Percentiles rank a stretch among this genome's conserved stretches.
These are phyloP conservation scores for Muschampia plurimacula DNA, from an alignment of 2,888 invertebrate genomes.

Conservation along the genomic window DNA sequence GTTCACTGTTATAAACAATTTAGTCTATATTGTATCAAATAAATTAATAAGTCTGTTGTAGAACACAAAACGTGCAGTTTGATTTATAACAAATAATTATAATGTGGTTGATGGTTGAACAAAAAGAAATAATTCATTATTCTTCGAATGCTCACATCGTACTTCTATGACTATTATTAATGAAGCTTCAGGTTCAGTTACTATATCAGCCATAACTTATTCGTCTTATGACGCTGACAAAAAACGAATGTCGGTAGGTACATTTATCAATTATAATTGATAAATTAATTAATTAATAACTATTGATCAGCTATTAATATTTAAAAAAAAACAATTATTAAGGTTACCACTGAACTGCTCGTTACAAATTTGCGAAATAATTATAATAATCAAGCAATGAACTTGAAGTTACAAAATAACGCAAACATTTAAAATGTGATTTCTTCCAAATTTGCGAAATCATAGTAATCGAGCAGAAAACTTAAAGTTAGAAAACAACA, in stretches of 20 bases:
- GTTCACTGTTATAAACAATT: too few species aligned
- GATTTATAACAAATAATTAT: neutral
- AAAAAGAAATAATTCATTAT: neutral
- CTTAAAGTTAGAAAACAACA: neutral
- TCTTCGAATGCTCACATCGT: neutral
- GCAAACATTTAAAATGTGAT: too few species aligned
- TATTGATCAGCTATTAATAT: neutral
- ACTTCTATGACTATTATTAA: neutral
- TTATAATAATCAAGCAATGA: neutral
- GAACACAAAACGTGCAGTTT: too few species aligned
- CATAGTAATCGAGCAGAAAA: too few species aligned
- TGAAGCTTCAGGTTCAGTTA: neutral
- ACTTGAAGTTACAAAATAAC: neutral
- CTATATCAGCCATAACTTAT: neutral
- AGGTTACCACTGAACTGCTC: too few species aligned
- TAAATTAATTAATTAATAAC: too few species aligned
- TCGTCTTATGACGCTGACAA: neutral
- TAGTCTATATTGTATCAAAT: too few species aligned
- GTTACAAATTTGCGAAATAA: too few species aligned
- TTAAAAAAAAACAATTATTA: too few species aligned
- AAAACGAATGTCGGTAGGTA: neutral
- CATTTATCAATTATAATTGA: neutral
- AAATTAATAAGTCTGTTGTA: too few species aligned
- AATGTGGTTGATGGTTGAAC: neutral
- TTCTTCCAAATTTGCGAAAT: too few species aligned